Conservation (phyloP, 2,888 invertebrate species). For the Agrilus mali region DNA sequence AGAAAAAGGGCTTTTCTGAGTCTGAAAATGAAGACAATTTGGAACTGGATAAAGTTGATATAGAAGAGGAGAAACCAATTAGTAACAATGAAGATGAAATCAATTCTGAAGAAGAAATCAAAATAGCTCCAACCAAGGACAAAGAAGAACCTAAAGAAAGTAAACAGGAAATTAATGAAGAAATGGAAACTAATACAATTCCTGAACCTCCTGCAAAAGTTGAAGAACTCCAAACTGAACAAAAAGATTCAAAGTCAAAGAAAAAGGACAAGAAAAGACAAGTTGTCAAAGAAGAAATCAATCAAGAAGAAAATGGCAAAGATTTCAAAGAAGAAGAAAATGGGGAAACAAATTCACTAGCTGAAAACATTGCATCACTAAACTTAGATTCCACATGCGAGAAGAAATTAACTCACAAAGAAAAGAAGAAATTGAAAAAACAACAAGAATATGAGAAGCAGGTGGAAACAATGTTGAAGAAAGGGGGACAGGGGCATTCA, state of each 20-base stretch:
- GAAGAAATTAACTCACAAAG: slow-evolving; percentile 79
- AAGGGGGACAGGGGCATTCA: slow-evolving; percentile 81
- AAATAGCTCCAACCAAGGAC: slow-evolving; percentile 12
- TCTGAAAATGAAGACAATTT: slow-evolving; percentile 2
- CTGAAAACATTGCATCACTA: neutral
- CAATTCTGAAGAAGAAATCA: slow-evolving; percentile 23
- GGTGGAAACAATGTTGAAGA: slow-evolving; percentile 71
- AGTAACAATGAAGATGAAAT: slow-evolving; percentile 12
- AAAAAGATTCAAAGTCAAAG: slow-evolving; percentile 4
- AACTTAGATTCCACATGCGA: slow-evolving; percentile 27
- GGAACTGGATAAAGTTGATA: slow-evolving; percentile 6
- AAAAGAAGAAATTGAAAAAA: slow-evolving; percentile 83
- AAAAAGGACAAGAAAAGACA: slow-evolving; percentile 7
- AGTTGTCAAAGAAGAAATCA: slow-evolving; percentile 8
- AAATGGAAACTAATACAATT: slow-evolving; percentile 23
- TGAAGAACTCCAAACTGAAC: slow-evolving; percentile 18
- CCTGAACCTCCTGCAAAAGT: slow-evolving; percentile 36
- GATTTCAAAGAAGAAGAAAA: slow-evolving; percentile 10
- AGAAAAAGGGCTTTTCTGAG: neutral
- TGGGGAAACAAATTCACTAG: slow-evolving; percentile 2
- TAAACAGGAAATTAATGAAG: slow-evolving; percentile 7
- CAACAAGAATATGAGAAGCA: slow-evolving; percentile 80
- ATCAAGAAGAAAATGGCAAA: slow-evolving; percentile 7
- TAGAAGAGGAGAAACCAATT: slow-evolving; percentile 10
- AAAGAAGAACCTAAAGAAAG: slow-evolving; percentile 17